Conservation (phyloP, 2,113 vertebrate species). For the Hepsetus odoe region DNA sequence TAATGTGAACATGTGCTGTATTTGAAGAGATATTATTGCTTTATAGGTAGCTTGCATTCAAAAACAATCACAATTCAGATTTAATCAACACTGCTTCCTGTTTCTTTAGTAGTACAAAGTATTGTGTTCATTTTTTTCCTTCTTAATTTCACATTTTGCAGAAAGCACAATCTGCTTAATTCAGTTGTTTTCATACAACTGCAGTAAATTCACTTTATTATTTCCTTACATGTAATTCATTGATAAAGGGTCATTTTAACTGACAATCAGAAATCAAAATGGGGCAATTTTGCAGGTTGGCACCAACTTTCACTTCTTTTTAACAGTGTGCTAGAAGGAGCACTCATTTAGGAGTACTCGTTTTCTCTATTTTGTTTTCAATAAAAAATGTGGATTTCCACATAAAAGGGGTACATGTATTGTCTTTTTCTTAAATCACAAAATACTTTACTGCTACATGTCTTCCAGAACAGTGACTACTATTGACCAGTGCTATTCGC, state of each 20-base stretch:
- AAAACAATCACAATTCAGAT: slow-evolving; percentile 7
- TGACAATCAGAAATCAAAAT: not conserved
- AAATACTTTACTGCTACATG: not conserved
- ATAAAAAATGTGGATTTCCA: not conserved
- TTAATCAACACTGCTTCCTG: slow-evolving; percentile 9
- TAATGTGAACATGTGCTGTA: slow-evolving; percentile 48
- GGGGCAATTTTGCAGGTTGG: not conserved
- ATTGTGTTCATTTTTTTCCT: not conserved
- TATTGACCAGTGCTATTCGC: no score
- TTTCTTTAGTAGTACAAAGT: slow-evolving; percentile 36
- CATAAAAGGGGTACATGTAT: no score
- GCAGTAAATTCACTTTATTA: no score
- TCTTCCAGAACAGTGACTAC: not conserved
- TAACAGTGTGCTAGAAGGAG: not conserved
- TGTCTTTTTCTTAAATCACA: not conserved
- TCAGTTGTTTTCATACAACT: not conserved
- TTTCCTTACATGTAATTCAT: not conserved
- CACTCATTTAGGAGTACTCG: no score
- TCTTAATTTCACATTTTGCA: slow-evolving; percentile 19
- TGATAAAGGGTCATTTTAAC: slow-evolving; percentile 7
- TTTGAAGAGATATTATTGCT: slow-evolving; percentile 68
- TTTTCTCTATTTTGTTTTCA: not conserved
- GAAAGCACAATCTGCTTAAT: not conserved
- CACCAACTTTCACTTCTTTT: not conserved
- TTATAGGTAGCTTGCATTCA: slow-evolving; percentile 57